Percentiles rank a stretch among this genome's conserved stretches.
phyloP scores from a whole-genome alignment of 2,888 invertebrate genomes.

The Trachelus troglodyta region DNA sequence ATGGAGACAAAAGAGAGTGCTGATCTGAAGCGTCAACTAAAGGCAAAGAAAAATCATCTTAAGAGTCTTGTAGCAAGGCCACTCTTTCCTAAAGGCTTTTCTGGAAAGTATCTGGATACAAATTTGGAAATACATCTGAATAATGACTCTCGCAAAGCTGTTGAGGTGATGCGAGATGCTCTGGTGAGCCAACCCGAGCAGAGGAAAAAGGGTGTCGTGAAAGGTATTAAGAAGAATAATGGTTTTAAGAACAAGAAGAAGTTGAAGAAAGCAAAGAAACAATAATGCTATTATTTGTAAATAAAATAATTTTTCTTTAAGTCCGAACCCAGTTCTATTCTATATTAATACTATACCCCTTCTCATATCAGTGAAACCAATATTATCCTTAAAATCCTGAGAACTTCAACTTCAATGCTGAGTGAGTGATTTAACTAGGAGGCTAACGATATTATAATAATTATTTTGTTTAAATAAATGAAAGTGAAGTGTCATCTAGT shows the following conservation, averaged over 20 bases:
- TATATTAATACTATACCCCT: neutral
- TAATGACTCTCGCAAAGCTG: conserved; percentile 63
- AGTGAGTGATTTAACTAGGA: neutral
- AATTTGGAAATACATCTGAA: conserved; percentile 50
- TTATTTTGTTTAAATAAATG: neutral
- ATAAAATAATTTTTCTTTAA: neutral
- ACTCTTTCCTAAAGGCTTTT: conserved; percentile 77
- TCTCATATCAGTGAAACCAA: neutral
- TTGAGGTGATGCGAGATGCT: conserved; percentile 70
- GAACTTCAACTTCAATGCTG: neutral
- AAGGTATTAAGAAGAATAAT: conserved; percentile 49
- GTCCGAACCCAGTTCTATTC: neutral
- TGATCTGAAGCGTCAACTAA: conserved; percentile 67
- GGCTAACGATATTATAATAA: neutral
- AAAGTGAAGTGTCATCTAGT: neutral
- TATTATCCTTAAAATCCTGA: neutral
- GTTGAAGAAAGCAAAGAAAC: neutral
- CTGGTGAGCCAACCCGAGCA: conserved; percentile 60
- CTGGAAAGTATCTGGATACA: conserved; percentile 72
- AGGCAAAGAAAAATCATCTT: conserved; percentile 69
- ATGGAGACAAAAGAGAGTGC: conserved; percentile 61
- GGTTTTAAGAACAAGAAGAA: conserved; percentile 16
- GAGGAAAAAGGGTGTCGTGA: conserved; percentile 36
- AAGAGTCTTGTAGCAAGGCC: conserved; percentile 70
- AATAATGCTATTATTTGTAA: neutral